Evolutionary conservation across 2,797 vertebrate genomes (phyloP).

Genomic region (Bradypodion pumilum): DNA sequence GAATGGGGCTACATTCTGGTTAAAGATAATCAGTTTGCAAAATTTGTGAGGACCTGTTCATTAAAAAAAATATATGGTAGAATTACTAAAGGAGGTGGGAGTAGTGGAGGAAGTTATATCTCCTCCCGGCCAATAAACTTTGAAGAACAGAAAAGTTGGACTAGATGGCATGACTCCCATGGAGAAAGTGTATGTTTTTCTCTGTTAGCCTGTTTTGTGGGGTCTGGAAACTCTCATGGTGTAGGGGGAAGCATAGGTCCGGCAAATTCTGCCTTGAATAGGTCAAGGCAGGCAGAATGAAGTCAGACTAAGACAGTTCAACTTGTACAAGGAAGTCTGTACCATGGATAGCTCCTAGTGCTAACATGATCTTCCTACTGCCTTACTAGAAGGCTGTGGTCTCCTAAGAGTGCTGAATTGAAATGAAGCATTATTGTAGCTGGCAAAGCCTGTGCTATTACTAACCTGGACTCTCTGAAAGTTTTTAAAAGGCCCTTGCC

Average conservation of each 20-base stretch:
- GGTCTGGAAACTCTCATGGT: not conserved
- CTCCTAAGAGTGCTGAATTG: not conserved
- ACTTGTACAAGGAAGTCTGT: not conserved
- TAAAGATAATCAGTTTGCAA: conserved; percentile 19
- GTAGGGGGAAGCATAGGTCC: not conserved
- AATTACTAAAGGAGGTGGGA: not conserved
- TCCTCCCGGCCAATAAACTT: not conserved
- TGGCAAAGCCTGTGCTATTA: not conserved
- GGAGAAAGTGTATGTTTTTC: not conserved
- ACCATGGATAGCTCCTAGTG: not conserved
- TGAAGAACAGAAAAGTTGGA: not conserved
- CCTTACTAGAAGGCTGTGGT: not conserved
- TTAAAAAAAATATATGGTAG: conserved; percentile 1
- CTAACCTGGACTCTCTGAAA: not conserved
- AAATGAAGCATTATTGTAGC: not conserved
- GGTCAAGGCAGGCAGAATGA: not conserved
- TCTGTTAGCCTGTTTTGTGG: not conserved
- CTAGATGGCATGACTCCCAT: not conserved
- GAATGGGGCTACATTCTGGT: not conserved
- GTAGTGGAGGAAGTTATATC: not conserved
- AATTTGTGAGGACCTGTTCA: not conserved
- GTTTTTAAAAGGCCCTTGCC: not conserved
- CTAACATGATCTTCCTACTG: not conserved
- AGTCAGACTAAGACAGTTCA: not conserved
- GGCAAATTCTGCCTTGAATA: not conserved